Percentiles rank a stretch among this genome's conserved stretches.
phyloP scores from a whole-genome alignment of 2,113 vertebrate species.

The Empidonax alnorum region DNA sequence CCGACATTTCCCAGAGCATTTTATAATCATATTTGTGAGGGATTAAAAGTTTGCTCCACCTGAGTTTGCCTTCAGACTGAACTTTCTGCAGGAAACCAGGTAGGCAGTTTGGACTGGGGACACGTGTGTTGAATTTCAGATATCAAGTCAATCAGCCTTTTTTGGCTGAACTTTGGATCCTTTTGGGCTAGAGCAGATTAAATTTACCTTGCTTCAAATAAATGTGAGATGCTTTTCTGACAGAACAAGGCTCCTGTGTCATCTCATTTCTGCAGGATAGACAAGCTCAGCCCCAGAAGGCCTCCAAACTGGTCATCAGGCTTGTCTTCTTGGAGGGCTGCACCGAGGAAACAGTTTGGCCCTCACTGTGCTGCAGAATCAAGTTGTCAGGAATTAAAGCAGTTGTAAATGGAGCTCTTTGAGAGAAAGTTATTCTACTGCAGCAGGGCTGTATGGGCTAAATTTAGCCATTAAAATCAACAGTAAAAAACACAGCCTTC shows the following conservation, averaged over 20 bases:
- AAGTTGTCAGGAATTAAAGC: background rate
- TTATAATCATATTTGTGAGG: conserved; percentile 15
- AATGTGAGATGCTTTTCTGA: background rate
- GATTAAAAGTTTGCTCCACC: conserved; percentile 19
- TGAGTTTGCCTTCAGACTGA: background rate
- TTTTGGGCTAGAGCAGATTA: background rate
- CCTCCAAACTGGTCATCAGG: background rate
- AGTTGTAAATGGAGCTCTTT: background rate
- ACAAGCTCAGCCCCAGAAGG: background rate
- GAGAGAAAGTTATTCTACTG: background rate
- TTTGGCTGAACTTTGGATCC: background rate
- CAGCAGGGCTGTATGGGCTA: background rate
- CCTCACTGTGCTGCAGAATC: background rate
- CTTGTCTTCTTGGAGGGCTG: background rate
- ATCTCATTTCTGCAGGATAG: background rate
- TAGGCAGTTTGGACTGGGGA: background rate
- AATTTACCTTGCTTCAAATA: background rate
- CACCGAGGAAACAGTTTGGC: background rate
- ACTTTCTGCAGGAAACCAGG: background rate
- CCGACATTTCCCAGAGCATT: conserved; percentile 47
- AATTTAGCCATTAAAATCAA: conserved; percentile 34
- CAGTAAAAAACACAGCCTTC: background rate
- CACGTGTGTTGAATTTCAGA: background rate
- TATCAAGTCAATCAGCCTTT: background rate
- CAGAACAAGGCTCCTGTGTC: background rate